phyloP scores from a whole-genome alignment of 2,113 vertebrate genomes.

The Dipodomys stephensi region DNA sequence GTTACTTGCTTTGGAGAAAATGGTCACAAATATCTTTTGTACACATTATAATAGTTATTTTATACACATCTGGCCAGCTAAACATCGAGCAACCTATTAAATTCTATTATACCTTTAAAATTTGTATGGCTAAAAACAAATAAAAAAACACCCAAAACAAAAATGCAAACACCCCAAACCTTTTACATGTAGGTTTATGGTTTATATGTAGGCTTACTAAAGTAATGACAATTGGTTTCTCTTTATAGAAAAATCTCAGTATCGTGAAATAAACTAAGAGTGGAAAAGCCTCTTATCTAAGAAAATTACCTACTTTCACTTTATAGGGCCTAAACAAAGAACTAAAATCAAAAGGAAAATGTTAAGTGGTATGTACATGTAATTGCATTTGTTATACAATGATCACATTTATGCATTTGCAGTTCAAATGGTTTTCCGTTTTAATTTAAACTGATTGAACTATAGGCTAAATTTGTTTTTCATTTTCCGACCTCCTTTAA shows the following conservation, averaged over 20 bases:
- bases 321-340: neutral
- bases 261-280: neutral
- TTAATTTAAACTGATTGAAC: neutral
- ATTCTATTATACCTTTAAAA: neutral
- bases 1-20: neutral
- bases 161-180: neutral
- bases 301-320: slow-evolving; percentile 1
- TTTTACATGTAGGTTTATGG: too few relatives aligned
- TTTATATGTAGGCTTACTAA: neutral
- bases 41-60: neutral
- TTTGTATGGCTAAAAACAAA: neutral
- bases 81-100: neutral
- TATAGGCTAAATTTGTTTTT: neutral
- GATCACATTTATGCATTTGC: neutral
- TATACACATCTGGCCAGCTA: neutral
- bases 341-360: neutral
- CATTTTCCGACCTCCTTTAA: neutral
- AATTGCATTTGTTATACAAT: neutral
- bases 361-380: neutral
- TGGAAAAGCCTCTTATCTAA: neutral
- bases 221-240: neutral
- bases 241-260: neutral
- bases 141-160: neutral
- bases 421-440: neutral
- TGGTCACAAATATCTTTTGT: neutral